Percentiles rank a stretch among this genome's conserved stretches.
phyloP scores from a whole-genome alignment of 2,888 invertebrate species.

The Stenoptilia bipunctidactyla region DNA sequence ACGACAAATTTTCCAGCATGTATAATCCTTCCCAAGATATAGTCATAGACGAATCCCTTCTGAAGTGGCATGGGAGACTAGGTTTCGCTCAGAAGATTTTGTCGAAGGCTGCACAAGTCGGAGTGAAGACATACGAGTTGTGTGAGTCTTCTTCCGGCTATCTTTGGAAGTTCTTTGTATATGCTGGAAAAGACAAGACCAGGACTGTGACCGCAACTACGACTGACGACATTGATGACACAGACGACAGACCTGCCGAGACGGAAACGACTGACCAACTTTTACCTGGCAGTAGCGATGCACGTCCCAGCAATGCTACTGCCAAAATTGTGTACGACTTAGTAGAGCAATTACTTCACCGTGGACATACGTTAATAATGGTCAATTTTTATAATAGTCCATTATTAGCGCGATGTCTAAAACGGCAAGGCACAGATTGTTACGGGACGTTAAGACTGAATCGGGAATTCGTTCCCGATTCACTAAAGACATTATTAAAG shows the following conservation, averaged over 20 bases:
- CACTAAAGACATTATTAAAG: slow-evolving; percentile 12
- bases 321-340: not conserved
- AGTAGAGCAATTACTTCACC: not conserved
- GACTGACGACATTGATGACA: slow-evolving; percentile 2
- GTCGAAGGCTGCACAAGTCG: not conserved
- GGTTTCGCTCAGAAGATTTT: slow-evolving; percentile 17
- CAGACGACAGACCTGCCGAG: slow-evolving; percentile 1
- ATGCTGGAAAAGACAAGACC: slow-evolving; percentile 14
- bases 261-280: not conserved
- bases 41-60: slow-evolving; percentile 20
- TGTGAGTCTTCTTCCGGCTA: slow-evolving; percentile 19
- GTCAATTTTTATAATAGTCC: slow-evolving; percentile 19
- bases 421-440: slow-evolving; percentile 13
- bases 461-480: slow-evolving; percentile 16
- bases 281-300: too few species aligned
- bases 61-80: slow-evolving; percentile 18
- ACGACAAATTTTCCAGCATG: slow-evolving; percentile 16
- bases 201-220: slow-evolving; percentile 4
- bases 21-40: slow-evolving; percentile 19
- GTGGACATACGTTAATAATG: slow-evolving; percentile 15
- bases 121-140: slow-evolving; percentile 16
- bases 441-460: slow-evolving; percentile 15
- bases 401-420: slow-evolving; percentile 14
- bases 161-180: slow-evolving; percentile 18
- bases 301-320: not conserved